phyloP scores from a whole-genome alignment of 2,888 invertebrate genomes.

The Heliconius charithonia region DNA sequence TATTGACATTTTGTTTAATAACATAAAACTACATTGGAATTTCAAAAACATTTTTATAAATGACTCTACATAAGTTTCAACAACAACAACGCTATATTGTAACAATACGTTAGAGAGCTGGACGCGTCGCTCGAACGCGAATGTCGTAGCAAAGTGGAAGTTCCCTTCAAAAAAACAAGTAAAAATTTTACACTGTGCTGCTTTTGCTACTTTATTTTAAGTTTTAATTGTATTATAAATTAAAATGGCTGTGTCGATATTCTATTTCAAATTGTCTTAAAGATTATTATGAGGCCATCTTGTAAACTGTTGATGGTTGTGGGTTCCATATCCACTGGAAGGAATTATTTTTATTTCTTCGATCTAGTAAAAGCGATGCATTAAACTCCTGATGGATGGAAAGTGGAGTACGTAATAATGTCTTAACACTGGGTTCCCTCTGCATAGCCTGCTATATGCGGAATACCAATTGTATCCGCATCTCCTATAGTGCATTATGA shows the following conservation, averaged over 20 bases:
- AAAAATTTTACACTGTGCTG: neutral
- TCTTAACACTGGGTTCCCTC: too few species aligned
- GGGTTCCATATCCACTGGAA: too few species aligned
- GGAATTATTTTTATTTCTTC: too few species aligned
- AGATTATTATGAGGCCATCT: too few species aligned
- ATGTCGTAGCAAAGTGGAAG: conserved; percentile 11
- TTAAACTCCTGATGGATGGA: too few species aligned
- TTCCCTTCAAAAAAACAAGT: conserved; percentile 2
- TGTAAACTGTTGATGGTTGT: too few species aligned
- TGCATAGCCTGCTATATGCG: too few species aligned
- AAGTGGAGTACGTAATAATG: too few species aligned
- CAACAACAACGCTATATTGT: conserved; percentile 2
- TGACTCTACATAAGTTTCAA: neutral
- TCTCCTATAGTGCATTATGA: too few species aligned
- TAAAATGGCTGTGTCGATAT: neutral
- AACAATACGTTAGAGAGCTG: conserved; percentile 9
- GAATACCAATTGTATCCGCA: too few species aligned
- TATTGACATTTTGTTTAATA: too few species aligned
- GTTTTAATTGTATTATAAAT: neutral
- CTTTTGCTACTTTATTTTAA: neutral
- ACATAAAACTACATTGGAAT: neutral
- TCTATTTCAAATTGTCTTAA: neutral
- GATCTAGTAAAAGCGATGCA: too few species aligned
- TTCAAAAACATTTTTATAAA: neutral
- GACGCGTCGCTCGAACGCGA: conserved; percentile 12